phyloP scores from a whole-genome alignment of 2,113 vertebrate species.

The Dascyllus trimaculatus region DNA sequence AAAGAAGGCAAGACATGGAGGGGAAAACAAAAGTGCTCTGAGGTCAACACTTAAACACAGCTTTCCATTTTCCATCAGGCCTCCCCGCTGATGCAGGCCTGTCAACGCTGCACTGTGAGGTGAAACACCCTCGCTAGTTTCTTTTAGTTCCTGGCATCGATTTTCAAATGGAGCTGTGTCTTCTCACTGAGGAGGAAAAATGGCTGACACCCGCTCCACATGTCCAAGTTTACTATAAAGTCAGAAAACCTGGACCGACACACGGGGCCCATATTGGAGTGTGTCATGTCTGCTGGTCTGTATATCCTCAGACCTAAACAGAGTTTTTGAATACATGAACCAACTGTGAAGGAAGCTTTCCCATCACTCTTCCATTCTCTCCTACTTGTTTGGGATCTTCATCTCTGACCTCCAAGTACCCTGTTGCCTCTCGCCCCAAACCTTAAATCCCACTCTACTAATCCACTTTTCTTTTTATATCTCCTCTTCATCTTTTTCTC shows the following conservation, averaged over 20 bases:
- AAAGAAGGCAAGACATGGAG: constrained; percentile 9
- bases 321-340: constrained; percentile 35
- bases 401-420: constrained; percentile 8
- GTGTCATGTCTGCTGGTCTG: constrained; percentile 52
- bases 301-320: constrained; percentile 37
- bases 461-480: constrained; percentile 34
- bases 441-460: constrained; percentile 28
- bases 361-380: not conserved
- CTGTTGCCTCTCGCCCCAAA: constrained; percentile 1
- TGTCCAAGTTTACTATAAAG: constrained; percentile 47
- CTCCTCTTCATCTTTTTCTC: constrained; percentile 21
- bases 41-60: constrained; percentile 36
- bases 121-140: constrained; percentile 46
- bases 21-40: constrained; percentile 18
- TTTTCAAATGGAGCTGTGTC: constrained; percentile 42
- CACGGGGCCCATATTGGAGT: constrained; percentile 8
- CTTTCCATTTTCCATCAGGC: constrained; percentile 50
- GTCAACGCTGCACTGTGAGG: constrained; percentile 54
- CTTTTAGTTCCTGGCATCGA: constrained; percentile 32
- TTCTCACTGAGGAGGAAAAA: constrained; percentile 37
- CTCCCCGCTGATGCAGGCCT: constrained; percentile 20
- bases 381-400: not conserved
- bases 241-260: constrained; percentile 41
- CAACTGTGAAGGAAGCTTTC: constrained; percentile 60
- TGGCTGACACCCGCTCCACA: constrained; percentile 15